Evolutionary conservation across 2,888 invertebrate species (phyloP), one percentile per base, ranked within the genome.

Genomic region (Apamea anceps): DNA sequence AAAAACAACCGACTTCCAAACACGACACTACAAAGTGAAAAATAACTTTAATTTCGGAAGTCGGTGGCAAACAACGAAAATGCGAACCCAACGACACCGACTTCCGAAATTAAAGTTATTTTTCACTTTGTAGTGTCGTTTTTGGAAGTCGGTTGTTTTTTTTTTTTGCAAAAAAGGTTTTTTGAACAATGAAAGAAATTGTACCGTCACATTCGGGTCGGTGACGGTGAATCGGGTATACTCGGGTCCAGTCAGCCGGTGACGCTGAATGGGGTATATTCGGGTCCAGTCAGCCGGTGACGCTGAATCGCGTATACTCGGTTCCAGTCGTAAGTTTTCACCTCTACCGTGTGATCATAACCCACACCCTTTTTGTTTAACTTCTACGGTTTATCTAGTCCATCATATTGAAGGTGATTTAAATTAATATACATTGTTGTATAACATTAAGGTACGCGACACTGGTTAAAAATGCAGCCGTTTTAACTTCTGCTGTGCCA

Each of bases 341-440:
- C 6, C 18, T 68, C 12, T 21, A 48, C 12, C 21, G 12, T 48
- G 28, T 28, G 21, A 7, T 21, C 18, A 28, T 18, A 37, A 25
- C 48, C 48, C 13, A 42, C 10, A 8, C 12, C 4, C 21, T 42
- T 45, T 60, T 28, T 45, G 37, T 57, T 37, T 42, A 13, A 0
- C 21, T 72, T 72, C 5, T 28, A 25, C 28, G 21, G 28, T 4
- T 72, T 72, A 21, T 7, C n/a, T 45, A 45, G 5, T 71, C 25
- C 28, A 32, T 51, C 25, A 12, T 32, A n/a, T 28, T 21, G 28
- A 8, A 63, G 51, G 42, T 63, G 77, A 77, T 63, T 72, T 42
- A 10, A 51, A 63, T 51, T 37, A 62, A 51, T 63, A 76, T 77
- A 65, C 42, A 63, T 45, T 12, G 28, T 54, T 32, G 28, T 77